phyloP scores from a whole-genome alignment of 2,888 invertebrate genomes.

The Netelia fuscicornis region DNA sequence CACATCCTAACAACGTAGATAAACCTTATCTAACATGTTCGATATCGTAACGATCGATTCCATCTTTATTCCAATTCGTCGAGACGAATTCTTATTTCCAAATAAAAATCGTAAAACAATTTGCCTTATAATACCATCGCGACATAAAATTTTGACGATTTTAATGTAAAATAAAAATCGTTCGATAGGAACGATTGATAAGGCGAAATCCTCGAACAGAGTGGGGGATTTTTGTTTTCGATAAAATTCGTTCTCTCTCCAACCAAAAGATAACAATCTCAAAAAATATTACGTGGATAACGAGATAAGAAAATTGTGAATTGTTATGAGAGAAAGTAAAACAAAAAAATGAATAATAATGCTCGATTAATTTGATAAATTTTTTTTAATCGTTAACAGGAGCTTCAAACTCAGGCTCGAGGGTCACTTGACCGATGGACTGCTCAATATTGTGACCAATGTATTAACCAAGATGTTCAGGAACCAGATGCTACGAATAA shows the following conservation, averaged over 20 bases:
- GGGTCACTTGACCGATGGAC: slow-evolving; percentile 70
- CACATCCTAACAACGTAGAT: no score
- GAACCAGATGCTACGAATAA: slow-evolving; percentile 47
- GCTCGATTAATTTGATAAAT: background rate
- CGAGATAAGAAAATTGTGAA: no score
- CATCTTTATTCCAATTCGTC: background rate
- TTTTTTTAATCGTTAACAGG: slow-evolving; percentile 61
- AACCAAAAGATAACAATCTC: background rate
- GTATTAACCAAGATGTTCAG: slow-evolving; percentile 63
- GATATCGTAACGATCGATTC: background rate
- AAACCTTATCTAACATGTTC: background rate
- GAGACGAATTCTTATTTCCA: slow-evolving; percentile 14
- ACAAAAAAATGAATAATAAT: slow-evolving; percentile 15
- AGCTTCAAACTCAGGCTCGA: slow-evolving; percentile 68
- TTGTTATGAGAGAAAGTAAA: background rate
- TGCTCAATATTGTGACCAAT: slow-evolving; percentile 69
- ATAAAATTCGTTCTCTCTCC: background rate
- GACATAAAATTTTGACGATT: background rate
- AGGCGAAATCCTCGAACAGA: no score
- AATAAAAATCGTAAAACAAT: background rate
- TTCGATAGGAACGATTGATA: no score
- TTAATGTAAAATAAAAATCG: no score
- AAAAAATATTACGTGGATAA: background rate
- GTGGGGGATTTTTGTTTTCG: no score
- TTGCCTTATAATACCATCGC: background rate